Percentiles rank a stretch among this genome's conserved stretches.
These are phyloP conservation scores for Calyptommatus sinebrachiatus DNA, from an alignment of 2,113 vertebrate genomes.

Conservation along the genomic window DNA sequence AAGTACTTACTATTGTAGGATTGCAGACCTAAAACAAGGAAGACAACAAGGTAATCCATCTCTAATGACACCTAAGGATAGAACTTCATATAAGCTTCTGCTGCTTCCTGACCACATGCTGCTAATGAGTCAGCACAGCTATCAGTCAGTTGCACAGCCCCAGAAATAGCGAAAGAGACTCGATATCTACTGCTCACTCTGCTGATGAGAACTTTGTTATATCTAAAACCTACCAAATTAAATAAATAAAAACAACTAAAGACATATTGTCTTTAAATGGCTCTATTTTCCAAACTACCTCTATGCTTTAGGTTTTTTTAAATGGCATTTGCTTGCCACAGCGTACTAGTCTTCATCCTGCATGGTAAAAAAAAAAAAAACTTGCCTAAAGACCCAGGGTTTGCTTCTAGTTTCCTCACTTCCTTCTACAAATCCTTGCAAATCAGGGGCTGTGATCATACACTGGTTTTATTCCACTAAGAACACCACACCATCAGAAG, in stretches of 20 bases:
- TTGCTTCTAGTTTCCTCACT: background rate
- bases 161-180: background rate
- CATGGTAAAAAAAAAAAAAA: background rate
- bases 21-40: constrained; percentile 67
- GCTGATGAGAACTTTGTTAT: no score
- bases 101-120: background rate
- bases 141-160: background rate
- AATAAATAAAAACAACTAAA: no score
- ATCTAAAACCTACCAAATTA: no score
- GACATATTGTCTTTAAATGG: no score
- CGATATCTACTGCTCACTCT: background rate
- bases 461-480: no score
- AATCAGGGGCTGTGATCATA: background rate
- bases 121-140: constrained; percentile 42
- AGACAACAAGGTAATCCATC: constrained; percentile 73
- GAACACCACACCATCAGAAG: no score
- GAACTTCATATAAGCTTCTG: constrained; percentile 8
- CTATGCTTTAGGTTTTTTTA: background rate
- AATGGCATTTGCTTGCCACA: no score
- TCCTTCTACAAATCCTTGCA: background rate
- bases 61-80: constrained; percentile 51
- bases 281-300: background rate
- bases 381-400: background rate
- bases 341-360: background rate
- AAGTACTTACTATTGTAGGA: constrained; percentile 73